Base-by-base conservation (phyloP, 2,113 vertebrate genomes). In the Brienomyrus brachyistius region DNA sequence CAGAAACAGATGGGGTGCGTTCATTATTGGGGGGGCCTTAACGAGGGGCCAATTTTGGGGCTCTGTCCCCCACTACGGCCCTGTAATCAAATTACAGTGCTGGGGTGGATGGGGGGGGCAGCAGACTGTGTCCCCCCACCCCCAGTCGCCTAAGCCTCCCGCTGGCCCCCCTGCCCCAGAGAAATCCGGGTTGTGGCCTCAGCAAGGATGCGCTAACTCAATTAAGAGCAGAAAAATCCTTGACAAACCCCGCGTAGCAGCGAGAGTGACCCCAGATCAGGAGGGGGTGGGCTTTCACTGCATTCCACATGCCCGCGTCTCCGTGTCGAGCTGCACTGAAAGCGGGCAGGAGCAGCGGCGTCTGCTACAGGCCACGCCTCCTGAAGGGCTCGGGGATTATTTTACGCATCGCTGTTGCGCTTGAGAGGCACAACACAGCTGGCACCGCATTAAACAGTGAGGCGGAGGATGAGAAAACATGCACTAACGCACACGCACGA, bases 21-120 rank as follows among this genome's bases (percentile, higher is more conserved):
- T 90, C 89, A 90, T 87, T 31, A 45, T 62, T 1, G n/a, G 13
- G 40, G 66, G 86, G 82, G 43, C 2, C 51, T 27, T 86, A 89
- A 43, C 8, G 52, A 66, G 54, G 89, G 89, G 54, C 54, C 80
- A 43, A 15, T 50, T 50, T 90, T 48, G 15, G 11, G 21, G 45
- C 23, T 21, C 48, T 9, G 47, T 35, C 31, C 56, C 88, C 88
- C 59, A 43, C 4, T 83, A 47, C 43, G 7, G 59, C 15, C 54
- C 88, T 8, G 10, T 90, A 90, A 93, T 66, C 74, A 70, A 89
- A 92, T 88, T 62, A 90, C 13, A 35, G 54, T 13, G 62, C 83
- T 80, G 89, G 89, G 89, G 88, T 90, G 89, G 88, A 86, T 0
- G 77, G 27, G 6, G 6, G 19, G 40, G 59, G 31, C 43, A 31